Base-by-base conservation (phyloP, 2,888 invertebrate species). In the Apotomis capreana region DNA sequence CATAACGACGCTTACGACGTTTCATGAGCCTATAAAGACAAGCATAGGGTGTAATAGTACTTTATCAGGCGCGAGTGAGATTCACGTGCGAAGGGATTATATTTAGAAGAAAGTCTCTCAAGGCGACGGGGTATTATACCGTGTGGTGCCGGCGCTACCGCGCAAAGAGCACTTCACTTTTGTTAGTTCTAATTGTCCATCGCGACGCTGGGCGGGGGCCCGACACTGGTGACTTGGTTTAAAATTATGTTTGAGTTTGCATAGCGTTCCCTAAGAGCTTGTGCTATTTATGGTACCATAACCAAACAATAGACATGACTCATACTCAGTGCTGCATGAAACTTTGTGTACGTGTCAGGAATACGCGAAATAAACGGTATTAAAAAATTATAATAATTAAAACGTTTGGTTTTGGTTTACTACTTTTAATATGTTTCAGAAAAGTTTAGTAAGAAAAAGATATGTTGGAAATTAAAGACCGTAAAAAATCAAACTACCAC, bases 241-340 rank as follows among this genome's bases (percentile, higher is more conserved):
- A 80, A 78, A 75, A 76, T 76, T 60, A 67, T 68, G 67, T 63
- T 62, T 63, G 78, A 81, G 83, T 82, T 80, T 81, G 79, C 80
- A 80, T 78, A 81, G 81, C 84, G 84, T 85, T 85, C 87, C 85
- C 73, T 80, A 80, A 80, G 79, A 82, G 83, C 80, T 84, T 80
- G 83, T 74, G 84, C 87, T 89, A 88, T 89, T 88, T 88, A 86
- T 87, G 87, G 88, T 80, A 83, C 78, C 83, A 82, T 81, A 81
- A 83, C 85, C 82, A 85, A 84, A 88, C 87, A 87, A 87, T 85
- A 81, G 80, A 80, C 80, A 80, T 89, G 88, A 88, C 80, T 87
- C 88, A 87, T 79, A 79, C 81, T 75, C 75, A 76, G 79, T 80
- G 79, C 81, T 77, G 79, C 80, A 73, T 72, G 74, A 74, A 80